phyloP scores from a whole-genome alignment of 2,113 vertebrate species.

The Clarias magur region DNA sequence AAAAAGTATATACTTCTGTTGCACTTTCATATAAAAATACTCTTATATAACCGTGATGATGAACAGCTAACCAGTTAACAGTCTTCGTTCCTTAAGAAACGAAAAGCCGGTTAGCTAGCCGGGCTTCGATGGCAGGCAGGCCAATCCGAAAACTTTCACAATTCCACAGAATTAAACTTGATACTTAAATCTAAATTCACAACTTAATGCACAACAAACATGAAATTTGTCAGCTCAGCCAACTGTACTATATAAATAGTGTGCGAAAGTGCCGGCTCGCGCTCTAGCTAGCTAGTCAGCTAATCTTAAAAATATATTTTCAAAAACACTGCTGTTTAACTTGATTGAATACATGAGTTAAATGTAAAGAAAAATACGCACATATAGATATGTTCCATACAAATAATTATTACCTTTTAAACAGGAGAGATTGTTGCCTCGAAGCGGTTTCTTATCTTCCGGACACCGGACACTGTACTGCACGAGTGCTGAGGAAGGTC shows the following conservation, averaged over 20 bases:
- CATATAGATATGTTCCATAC: no score
- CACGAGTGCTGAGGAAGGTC: slow-evolving; percentile 49
- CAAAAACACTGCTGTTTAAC: neutral
- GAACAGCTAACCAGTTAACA: neutral
- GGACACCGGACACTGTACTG: neutral
- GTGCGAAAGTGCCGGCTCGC: neutral
- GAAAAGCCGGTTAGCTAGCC: neutral
- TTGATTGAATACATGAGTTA: no score
- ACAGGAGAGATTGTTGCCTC: neutral
- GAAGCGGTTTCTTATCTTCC: neutral
- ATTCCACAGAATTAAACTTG: neutral
- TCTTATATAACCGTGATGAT: neutral
- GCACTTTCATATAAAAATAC: neutral
- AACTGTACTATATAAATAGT: neutral
- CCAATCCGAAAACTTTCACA: neutral
- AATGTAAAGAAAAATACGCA: no score
- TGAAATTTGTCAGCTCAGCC: neutral
- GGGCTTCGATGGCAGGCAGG: fast-evolving
- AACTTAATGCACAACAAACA: no score
- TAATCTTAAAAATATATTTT: neutral
- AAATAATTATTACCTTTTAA: neutral
- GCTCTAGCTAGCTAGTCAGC: neutral
- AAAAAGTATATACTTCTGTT: neutral
- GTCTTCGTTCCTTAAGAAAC: neutral
- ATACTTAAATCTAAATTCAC: neutral